Conservation (phyloP, 2,797 vertebrate genomes). For the Hippopotamyrus pictus region DNA sequence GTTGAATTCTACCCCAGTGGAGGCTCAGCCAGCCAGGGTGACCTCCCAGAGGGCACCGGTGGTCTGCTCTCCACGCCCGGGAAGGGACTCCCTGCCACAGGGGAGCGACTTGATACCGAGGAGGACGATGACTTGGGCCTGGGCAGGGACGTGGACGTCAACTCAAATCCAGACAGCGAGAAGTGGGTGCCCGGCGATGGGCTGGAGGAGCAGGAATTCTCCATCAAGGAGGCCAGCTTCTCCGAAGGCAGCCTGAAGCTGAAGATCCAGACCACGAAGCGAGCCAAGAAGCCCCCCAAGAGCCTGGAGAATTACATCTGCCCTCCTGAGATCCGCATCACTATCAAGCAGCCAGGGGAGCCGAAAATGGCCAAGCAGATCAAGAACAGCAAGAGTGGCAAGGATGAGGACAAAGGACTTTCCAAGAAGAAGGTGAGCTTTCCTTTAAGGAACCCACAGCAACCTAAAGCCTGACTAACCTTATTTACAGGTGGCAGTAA, state of each 20-base stretch:
- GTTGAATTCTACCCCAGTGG: constrained; percentile 64
- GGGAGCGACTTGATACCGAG: constrained; percentile 77
- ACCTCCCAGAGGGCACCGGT: constrained; percentile 53
- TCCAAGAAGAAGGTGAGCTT: constrained; percentile 86
- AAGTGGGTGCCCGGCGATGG: constrained; percentile 72
- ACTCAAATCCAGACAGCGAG: constrained; percentile 73
- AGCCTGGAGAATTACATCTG: constrained; percentile 98
- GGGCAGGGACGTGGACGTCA: constrained; percentile 72
- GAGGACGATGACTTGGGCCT: constrained; percentile 78
- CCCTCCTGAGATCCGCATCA: constrained; percentile 96
- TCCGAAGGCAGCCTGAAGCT: constrained; percentile 94
- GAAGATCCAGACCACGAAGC: constrained; percentile 97
- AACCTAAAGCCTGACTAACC: neutral
- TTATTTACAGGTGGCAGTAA: neutral
- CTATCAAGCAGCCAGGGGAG: constrained; percentile 86
- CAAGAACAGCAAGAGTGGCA: constrained; percentile 59
- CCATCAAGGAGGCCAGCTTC: constrained; percentile 98
- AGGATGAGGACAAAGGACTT: constrained; percentile 84
- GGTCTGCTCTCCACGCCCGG: constrained; percentile 48
- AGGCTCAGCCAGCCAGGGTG: constrained; percentile 54
- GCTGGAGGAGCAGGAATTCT: constrained; percentile 91
- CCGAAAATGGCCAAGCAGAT: constrained; percentile 70
- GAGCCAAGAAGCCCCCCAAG: constrained; percentile 96
- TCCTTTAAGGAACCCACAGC: neutral
- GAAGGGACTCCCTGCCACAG: constrained; percentile 68